A percentile compares a stretch with the other conserved stretches of the same genome.
phyloP scores from a whole-genome alignment of 2,113 vertebrate species.

The Tapirus terrestris region DNA sequence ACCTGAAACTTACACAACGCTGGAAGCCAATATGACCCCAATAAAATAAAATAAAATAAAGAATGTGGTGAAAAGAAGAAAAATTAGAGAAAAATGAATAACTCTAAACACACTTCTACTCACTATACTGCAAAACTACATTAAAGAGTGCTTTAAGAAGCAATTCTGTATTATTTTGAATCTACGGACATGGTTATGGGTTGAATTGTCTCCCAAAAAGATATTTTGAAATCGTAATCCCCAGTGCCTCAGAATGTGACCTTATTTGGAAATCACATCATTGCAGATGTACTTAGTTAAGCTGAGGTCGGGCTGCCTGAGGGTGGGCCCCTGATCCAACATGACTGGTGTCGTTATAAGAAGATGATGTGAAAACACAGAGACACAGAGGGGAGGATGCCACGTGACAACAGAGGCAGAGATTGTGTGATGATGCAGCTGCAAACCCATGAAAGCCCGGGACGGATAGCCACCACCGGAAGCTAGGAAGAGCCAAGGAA shows the following conservation, averaged over 20 bases:
- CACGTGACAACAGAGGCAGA: background rate
- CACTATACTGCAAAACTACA: background rate
- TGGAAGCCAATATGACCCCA: no score
- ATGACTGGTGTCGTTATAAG: background rate
- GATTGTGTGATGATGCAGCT: background rate
- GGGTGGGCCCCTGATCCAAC: background rate
- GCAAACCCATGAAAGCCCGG: no score
- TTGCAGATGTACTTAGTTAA: background rate
- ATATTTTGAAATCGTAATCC: slow-evolving; percentile 12
- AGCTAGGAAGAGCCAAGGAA: background rate
- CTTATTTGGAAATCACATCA: background rate
- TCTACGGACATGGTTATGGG: background rate
- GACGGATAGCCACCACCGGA: rapidly evolving
- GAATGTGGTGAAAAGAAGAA: background rate
- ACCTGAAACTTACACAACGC: no score
- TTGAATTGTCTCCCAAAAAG: background rate
- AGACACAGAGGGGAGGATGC: background rate
- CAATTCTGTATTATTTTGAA: background rate
- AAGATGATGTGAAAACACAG: background rate
- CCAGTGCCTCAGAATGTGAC: background rate
- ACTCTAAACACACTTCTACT: background rate
- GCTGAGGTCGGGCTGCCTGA: background rate
- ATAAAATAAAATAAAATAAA: background rate
- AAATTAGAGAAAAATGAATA: slow-evolving; percentile 13
- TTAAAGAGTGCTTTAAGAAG: slow-evolving; percentile 18